phyloP scores from a whole-genome alignment of 2,888 invertebrate genomes.

The Erpobdella octoculata region DNA sequence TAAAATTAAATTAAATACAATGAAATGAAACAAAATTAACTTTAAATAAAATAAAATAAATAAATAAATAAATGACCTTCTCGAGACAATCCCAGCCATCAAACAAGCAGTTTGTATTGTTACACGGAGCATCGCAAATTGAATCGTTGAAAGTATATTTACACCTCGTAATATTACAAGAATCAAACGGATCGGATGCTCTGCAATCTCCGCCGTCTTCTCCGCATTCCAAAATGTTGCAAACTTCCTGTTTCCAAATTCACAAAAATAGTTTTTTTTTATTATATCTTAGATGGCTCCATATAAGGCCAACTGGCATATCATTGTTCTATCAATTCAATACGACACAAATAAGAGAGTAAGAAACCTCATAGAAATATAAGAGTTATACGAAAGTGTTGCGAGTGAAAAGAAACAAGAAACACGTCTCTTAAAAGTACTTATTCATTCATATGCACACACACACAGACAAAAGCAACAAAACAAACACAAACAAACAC shows the following conservation, averaged over 20 bases:
- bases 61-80: too few relatives aligned
- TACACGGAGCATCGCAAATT: constrained; percentile 80
- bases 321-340: background rate
- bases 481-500: background rate
- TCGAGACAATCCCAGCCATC: constrained; percentile 91
- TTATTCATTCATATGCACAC: background rate
- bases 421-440: too few relatives aligned
- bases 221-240: constrained; percentile 81
- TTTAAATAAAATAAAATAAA: too few relatives aligned
- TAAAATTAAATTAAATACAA: too few relatives aligned
- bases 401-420: too few relatives aligned
- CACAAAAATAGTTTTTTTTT: too few relatives aligned
- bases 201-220: constrained; percentile 92
- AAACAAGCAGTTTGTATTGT: constrained; percentile 83
- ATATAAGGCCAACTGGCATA: too few relatives aligned
- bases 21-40: too few relatives aligned
- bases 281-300: too few relatives aligned
- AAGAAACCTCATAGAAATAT: too few relatives aligned
- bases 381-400: too few relatives aligned
- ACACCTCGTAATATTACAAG: constrained; percentile 73
- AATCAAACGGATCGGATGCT: constrained; percentile 72
- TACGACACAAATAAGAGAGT: background rate
- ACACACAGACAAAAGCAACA: background rate
- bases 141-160: constrained; percentile 86
- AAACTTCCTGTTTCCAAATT: constrained; percentile 69